Conservation (phyloP, 2,797 vertebrate genomes). For the Manis pentadactyla region DNA sequence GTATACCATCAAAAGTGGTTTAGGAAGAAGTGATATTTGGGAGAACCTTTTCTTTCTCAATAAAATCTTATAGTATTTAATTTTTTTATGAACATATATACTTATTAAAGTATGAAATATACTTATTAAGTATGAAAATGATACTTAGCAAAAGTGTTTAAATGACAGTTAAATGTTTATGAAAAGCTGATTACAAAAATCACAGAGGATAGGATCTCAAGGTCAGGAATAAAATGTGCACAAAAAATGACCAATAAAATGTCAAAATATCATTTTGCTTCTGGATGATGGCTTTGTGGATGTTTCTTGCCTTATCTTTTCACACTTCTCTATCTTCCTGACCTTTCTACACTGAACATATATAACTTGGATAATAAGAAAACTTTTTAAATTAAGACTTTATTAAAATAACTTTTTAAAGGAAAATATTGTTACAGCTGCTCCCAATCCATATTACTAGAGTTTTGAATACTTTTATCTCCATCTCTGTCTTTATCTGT, state of each 20-base stretch:
- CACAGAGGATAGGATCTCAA: neutral
- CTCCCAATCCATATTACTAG: neutral
- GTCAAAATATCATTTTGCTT: neutral
- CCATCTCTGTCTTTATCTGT: neutral
- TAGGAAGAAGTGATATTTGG: neutral
- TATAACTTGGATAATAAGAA: neutral
- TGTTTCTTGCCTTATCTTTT: neutral
- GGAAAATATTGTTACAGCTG: neutral
- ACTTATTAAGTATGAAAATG: neutral
- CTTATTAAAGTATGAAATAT: too few relatives aligned
- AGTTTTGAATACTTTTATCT: neutral
- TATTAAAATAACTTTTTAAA: slow-evolving; percentile 33
- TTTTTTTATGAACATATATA: neutral
- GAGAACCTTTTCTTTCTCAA: neutral
- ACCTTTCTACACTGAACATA: neutral
- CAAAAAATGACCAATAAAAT: neutral
- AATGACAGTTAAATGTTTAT: neutral
- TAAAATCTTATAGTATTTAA: neutral
- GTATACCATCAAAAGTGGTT: neutral
- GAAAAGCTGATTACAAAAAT: neutral
- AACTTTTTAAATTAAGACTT: neutral
- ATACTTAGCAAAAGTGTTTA: neutral
- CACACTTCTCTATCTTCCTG: neutral
- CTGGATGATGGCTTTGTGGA: neutral
- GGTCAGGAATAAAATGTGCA: neutral